Conservation (phyloP, 2,888 invertebrate species). For the Pristionchus japonicus region DNA sequence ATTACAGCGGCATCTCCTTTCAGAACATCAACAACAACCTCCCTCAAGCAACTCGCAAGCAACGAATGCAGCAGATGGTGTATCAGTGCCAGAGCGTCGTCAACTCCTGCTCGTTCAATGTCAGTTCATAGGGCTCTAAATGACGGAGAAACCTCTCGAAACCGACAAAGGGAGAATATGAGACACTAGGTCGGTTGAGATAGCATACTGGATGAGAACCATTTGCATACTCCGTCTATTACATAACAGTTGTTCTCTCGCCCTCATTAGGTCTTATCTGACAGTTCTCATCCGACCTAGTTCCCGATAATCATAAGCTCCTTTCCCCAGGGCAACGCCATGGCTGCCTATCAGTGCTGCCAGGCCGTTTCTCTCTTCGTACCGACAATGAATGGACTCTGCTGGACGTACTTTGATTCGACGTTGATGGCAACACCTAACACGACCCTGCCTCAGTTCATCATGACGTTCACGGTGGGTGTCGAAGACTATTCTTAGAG, state of each 20-base stretch:
- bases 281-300: no score
- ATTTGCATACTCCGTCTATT: no score
- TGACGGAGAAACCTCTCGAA: no score
- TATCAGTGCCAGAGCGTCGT: constrained; percentile 62
- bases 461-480: constrained; percentile 37
- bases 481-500: no score
- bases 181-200: no score
- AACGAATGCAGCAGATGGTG: constrained; percentile 55
- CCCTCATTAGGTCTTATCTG: no score
- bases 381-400: constrained; percentile 37
- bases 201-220: no score
- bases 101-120: constrained; percentile 52
- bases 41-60: constrained; percentile 50
- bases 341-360: not conserved
- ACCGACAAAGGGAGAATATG: no score
- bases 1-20: not conserved
- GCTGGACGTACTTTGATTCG: constrained; percentile 26
- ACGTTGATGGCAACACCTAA: not conserved
- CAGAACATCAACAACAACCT: constrained; percentile 17
- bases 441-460: not conserved
- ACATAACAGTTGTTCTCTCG: no score
- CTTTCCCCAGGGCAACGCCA: not conserved
- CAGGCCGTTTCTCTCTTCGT: constrained; percentile 27
- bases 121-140: not conserved
- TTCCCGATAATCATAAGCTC: no score